Evolutionary conservation across 2,113 vertebrate species (phyloP), one percentile per base, ranked within the genome.

Genomic region (Uropsilus gracilis): DNA sequence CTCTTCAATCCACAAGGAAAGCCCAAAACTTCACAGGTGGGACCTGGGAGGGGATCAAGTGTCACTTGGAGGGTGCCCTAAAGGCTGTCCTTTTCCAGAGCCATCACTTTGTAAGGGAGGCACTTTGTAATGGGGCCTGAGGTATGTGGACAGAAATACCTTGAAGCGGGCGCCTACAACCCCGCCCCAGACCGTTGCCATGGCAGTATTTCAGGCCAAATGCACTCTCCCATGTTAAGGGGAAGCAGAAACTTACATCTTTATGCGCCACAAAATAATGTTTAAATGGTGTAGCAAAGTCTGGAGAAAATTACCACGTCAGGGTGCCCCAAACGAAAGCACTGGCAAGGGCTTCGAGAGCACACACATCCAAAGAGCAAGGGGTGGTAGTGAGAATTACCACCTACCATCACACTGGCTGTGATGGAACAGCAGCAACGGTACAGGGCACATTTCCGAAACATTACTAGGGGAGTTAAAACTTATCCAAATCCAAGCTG

Each of bases 191-290:
- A 32, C 10, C 22, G 17, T 3, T 24, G 42, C 42, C 39, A 24
- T 6, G 16, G 17, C 77, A 42, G 20, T 46, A 55, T 18, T 92
- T 24, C 57, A 85, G 37, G 14, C 55, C 28, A 66, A 14, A 76
- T 78, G 59, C 32, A 26, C 55, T 22, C n/a, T 72, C 16, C 48
- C 76, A 68, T 81, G 90, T 89, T 83, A 80, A 83, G 44, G 75
- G 57, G 26, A 93, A 80, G 50, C 44, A 80, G 42, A 93, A 84
- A 90, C 69, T 80, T 42, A 91, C 48, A 87, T 50, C 77, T 88
- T 37, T 57, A 89, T 84, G 32, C 76, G 16, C 30, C 87, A 59
- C 28, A 68, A 50, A 2, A 55, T 5, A 69, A 69, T 44, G 86
- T 91, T 55, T 73, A 83, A 89, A 78, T 75, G 50, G n/a, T 92